Percentiles rank a stretch among this genome's conserved stretches.
Conservation (phyloP, 2,888 invertebrate species). For the Habroteleia sp. region DNA sequence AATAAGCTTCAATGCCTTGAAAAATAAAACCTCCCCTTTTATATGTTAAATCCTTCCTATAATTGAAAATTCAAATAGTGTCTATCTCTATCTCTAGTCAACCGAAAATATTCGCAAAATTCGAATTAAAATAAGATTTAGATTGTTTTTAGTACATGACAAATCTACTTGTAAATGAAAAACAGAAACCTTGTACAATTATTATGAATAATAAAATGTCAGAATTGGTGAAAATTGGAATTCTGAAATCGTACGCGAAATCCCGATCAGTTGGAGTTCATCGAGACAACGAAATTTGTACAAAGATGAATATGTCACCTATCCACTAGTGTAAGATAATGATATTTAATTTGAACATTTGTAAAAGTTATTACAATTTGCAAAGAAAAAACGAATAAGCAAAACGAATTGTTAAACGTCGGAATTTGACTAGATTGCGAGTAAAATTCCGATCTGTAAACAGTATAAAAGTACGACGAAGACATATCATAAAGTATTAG, state of each 20-base stretch:
- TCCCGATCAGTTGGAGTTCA: slow-evolving; percentile 49
- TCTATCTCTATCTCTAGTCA: too few species aligned
- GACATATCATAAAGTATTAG: slow-evolving; percentile 80
- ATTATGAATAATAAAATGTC: not conserved
- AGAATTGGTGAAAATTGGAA: slow-evolving; percentile 1
- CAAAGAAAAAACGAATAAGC: slow-evolving; percentile 67
- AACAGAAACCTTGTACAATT: not conserved
- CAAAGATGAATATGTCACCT: slow-evolving; percentile 65
- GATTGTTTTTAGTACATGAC: slow-evolving; percentile 18
- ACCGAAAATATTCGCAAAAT: too few species aligned
- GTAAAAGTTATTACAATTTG: slow-evolving; percentile 69
- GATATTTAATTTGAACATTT: slow-evolving; percentile 76
- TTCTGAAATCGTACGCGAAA: slow-evolving; percentile 35
- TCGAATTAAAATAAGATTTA: too few species aligned
- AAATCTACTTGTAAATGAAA: slow-evolving; percentile 4
- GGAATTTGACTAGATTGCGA: slow-evolving; percentile 70
- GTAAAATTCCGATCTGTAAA: slow-evolving; percentile 71
- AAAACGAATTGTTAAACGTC: slow-evolving; percentile 78
- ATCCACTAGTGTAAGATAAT: slow-evolving; percentile 72
- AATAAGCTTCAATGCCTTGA: too few species aligned
- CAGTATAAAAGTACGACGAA: slow-evolving; percentile 78
- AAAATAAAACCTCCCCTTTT: too few species aligned
- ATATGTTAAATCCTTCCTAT: too few species aligned
- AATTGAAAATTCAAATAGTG: too few species aligned
- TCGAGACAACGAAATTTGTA: slow-evolving; percentile 49